phyloP scores from a whole-genome alignment of 2,888 invertebrate species.

The Ophioninae sp. region DNA sequence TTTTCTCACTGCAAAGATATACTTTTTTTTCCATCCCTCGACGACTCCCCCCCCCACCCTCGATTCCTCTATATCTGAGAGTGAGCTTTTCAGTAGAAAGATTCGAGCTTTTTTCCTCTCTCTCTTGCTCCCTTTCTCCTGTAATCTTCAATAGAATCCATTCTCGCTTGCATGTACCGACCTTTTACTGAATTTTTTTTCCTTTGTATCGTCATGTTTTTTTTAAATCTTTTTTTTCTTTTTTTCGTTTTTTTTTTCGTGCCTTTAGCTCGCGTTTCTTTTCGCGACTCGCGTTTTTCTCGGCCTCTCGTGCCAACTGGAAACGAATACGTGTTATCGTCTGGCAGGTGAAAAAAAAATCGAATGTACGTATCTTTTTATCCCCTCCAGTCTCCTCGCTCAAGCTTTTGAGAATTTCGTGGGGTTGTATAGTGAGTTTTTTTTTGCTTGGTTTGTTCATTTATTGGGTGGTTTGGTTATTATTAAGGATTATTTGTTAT shows the following conservation, averaged over 20 bases:
- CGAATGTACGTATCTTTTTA: constrained; percentile 5
- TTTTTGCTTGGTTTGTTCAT: too few species aligned
- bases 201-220: background rate
- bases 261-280: constrained; percentile 14
- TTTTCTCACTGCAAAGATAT: background rate
- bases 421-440: too few species aligned
- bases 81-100: constrained; percentile 26
- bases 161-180: background rate
- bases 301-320: constrained; percentile 6
- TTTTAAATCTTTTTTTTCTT: background rate
- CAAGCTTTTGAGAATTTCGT: too few species aligned
- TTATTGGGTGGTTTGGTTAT: too few species aligned
- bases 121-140: background rate
- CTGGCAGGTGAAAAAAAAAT: constrained; percentile 20
- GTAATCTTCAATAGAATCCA: constrained; percentile 19
- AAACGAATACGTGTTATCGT: constrained; percentile 48
- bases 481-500: too few species aligned
- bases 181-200: background rate
- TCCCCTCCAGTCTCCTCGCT: background rate
- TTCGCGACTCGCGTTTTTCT: constrained; percentile 16
- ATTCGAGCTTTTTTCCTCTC: constrained; percentile 1
- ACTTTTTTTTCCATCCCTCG: background rate
- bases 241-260: background rate
- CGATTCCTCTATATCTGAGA: constrained; percentile 1
- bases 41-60: too few species aligned